Evolutionary conservation across 2,888 invertebrate species (phyloP).

Genomic region (Perizoma affinitatum): DNA sequence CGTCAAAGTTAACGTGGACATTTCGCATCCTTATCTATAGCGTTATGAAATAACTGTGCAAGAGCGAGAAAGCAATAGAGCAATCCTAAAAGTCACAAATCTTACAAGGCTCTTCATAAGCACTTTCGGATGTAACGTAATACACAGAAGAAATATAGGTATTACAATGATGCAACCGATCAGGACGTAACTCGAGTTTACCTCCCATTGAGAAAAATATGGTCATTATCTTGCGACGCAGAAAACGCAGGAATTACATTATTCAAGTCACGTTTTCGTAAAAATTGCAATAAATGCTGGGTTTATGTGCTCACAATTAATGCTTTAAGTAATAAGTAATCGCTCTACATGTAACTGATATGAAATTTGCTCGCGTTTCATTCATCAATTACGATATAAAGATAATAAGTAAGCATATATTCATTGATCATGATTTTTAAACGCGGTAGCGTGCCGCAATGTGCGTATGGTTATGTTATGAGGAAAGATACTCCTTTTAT

Average conservation of each 20-base stretch:
- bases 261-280: constrained; percentile 63
- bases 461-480: constrained; percentile 30
- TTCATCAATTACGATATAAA: constrained; percentile 37
- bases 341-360: constrained; percentile 44
- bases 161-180: constrained; percentile 65
- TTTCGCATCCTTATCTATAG: constrained; percentile 72
- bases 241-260: constrained; percentile 45
- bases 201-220: constrained; percentile 66
- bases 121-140: constrained; percentile 69
- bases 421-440: constrained; percentile 34
- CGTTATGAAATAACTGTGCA: constrained; percentile 48
- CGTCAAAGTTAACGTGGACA: constrained; percentile 49
- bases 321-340: constrained; percentile 50
- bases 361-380: constrained; percentile 34
- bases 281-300: constrained; percentile 59
- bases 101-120: constrained; percentile 75
- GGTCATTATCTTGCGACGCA: constrained; percentile 57
- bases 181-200: constrained; percentile 47
- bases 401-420: constrained; percentile 31
- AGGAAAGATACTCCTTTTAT: no score
- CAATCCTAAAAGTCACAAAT: constrained; percentile 71
- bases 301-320: constrained; percentile 55
- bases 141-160: constrained; percentile 7
- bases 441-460: constrained; percentile 25
- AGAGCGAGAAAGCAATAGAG: constrained; percentile 59